phyloP scores from a whole-genome alignment of 2,113 vertebrate species.

The Scopus umbretta region DNA sequence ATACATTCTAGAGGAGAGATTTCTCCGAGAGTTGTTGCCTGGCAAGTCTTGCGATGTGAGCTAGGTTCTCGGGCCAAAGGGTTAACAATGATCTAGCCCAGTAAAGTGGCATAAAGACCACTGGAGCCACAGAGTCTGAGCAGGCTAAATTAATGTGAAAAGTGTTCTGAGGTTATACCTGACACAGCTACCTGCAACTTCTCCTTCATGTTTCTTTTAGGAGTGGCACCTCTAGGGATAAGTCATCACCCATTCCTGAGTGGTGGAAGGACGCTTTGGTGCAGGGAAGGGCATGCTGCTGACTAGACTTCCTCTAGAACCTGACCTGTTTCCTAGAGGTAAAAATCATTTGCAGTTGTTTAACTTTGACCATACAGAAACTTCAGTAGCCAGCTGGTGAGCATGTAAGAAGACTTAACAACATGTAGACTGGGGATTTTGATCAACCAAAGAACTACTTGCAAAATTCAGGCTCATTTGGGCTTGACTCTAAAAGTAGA shows the following conservation, averaged over 20 bases:
- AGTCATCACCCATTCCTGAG: not conserved
- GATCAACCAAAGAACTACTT: not conserved
- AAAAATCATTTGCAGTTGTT: not conserved
- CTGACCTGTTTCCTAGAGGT: not conserved
- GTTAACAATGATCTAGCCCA: not conserved
- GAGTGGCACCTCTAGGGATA: not conserved
- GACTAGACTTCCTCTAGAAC: not conserved
- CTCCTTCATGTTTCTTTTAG: not conserved
- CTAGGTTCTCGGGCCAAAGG: not conserved
- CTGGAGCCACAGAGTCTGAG: too few species aligned
- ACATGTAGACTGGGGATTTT: not conserved
- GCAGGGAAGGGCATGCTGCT: not conserved
- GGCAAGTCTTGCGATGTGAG: not conserved
- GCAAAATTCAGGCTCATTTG: not conserved
- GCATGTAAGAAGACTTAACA: not conserved
- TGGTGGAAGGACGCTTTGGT: not conserved
- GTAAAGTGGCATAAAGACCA: not conserved
- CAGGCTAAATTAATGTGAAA: not conserved
- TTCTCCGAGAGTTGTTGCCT: not conserved
- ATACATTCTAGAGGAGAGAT: not conserved
- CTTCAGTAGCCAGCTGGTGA: not conserved
- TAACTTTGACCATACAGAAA: not conserved
- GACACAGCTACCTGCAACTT: not conserved
- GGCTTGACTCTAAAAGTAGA: not conserved
- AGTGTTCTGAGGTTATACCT: not conserved